phyloP scores from a whole-genome alignment of 2,113 vertebrate species.

The Grammomys surdaster region DNA sequence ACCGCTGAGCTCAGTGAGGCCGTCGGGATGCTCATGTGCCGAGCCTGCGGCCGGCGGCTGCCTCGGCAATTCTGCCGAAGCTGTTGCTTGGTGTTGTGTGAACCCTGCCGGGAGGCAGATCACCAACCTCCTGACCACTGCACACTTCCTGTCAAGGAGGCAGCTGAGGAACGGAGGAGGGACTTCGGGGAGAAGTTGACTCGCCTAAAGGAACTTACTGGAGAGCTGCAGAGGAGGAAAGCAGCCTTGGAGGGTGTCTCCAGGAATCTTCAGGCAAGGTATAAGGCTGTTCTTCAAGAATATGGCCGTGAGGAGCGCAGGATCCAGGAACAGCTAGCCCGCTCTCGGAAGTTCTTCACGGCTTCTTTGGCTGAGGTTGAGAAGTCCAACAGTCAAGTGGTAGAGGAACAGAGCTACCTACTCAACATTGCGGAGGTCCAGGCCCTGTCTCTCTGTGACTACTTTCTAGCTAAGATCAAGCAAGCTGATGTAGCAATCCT shows the following conservation, averaged over 20 bases:
- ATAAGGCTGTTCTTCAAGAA: slow-evolving; percentile 94
- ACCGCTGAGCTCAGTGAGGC: slow-evolving; percentile 91
- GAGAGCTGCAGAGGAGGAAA: slow-evolving; percentile 94
- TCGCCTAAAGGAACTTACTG: slow-evolving; percentile 91
- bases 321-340: slow-evolving; percentile 94
- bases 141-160: slow-evolving; percentile 91
- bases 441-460: slow-evolving; percentile 96
- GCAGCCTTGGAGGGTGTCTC: slow-evolving; percentile 91
- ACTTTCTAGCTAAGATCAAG: slow-evolving; percentile 95
- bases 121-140: slow-evolving; percentile 90
- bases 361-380: slow-evolving; percentile 94
- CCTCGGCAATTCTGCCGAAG: slow-evolving; percentile 94
- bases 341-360: slow-evolving; percentile 93
- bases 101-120: slow-evolving; percentile 90
- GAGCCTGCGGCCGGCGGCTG: slow-evolving; percentile 91
- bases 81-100: slow-evolving; percentile 92
- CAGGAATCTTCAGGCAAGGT: slow-evolving; percentile 91
- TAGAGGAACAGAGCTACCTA: slow-evolving; percentile 96
- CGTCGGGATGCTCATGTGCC: slow-evolving; percentile 93
- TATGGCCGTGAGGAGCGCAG: slow-evolving; percentile 93
- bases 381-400: slow-evolving; percentile 92
- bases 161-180: slow-evolving; percentile 93
- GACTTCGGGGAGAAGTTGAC: slow-evolving; percentile 91
- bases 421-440: slow-evolving; percentile 97
- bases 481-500: slow-evolving; percentile 94